These are phyloP conservation scores for Smutsia temminckii DNA, from an alignment of 2,797 vertebrate genomes.

Conservation along the genomic window DNA sequence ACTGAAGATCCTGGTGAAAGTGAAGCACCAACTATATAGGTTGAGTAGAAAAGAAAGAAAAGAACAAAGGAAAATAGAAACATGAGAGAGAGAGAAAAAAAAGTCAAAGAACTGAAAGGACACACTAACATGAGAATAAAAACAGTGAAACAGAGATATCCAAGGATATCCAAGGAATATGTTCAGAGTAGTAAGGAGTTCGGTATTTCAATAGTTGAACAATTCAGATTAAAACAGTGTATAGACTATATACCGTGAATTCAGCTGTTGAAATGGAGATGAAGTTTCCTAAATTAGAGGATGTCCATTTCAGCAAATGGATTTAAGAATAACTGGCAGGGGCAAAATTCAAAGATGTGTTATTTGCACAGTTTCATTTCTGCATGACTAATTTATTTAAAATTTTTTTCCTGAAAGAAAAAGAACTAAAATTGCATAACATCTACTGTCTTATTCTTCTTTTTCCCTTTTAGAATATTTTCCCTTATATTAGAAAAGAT, in stretches of 20 bases:
- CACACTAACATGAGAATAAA: background rate
- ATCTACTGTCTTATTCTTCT: background rate
- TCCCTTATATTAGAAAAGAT: background rate
- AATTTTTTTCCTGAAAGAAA: background rate
- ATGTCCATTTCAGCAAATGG: background rate
- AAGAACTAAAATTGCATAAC: background rate
- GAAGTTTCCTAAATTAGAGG: background rate
- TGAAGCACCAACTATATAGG: fast-evolving
- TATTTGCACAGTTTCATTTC: background rate
- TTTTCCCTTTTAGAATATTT: background rate
- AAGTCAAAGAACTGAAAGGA: background rate
- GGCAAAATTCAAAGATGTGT: background rate
- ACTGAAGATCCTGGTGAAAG: background rate
- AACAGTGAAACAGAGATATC: background rate
- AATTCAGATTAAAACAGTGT: background rate
- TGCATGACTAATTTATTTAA: background rate
- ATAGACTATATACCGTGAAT: background rate
- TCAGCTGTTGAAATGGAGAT: background rate
- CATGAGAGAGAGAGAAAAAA: background rate
- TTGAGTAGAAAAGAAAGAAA: background rate
- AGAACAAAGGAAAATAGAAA: background rate
- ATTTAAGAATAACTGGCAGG: background rate
- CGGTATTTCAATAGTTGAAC: background rate
- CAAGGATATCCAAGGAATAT: background rate
- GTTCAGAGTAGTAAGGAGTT: background rate